Evolutionary conservation across 2,888 invertebrate species (phyloP).

Genomic region (Diplazon laetatorius): DNA sequence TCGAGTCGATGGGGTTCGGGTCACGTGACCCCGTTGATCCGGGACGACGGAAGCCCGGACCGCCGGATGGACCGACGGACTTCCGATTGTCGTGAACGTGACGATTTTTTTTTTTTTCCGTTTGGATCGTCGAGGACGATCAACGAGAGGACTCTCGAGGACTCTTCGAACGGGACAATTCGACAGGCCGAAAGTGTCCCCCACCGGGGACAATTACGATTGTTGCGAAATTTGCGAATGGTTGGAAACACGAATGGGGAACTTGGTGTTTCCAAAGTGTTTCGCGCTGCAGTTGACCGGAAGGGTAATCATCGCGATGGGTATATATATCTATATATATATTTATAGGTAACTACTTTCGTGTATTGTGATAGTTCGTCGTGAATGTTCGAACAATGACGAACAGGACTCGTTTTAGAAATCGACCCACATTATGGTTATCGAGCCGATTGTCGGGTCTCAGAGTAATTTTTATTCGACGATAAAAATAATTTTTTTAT

Average conservation of each 20-base stretch:
- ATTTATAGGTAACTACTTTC: no score
- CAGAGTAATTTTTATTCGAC: no score
- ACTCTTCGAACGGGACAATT: background rate
- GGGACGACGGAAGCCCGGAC: slow-evolving; percentile 10
- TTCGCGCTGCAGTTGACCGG: background rate
- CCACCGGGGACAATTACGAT: slow-evolving; percentile 11
- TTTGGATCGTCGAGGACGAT: slow-evolving; percentile 13
- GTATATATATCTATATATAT: background rate
- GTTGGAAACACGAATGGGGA: no score
- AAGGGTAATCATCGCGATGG: slow-evolving; percentile 14
- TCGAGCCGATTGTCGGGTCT: background rate
- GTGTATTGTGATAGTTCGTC: background rate
- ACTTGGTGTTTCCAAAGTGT: no score
- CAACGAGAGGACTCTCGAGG: background rate
- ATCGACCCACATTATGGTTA: slow-evolving; percentile 22
- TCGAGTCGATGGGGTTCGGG: slow-evolving; percentile 26
- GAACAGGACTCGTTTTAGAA: slow-evolving; percentile 40
- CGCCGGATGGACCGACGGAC: slow-evolving; percentile 21
- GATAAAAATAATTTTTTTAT: no score
- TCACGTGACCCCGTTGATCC: slow-evolving; percentile 17
- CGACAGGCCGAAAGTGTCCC: slow-evolving; percentile 34
- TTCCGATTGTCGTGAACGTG: slow-evolving; percentile 27
- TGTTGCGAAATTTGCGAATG: background rate
- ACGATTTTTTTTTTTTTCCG: no score
- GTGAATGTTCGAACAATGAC: no score